Conservation (phyloP, 1,140 invertebrate species). For the Orchestia grillus region DNA sequence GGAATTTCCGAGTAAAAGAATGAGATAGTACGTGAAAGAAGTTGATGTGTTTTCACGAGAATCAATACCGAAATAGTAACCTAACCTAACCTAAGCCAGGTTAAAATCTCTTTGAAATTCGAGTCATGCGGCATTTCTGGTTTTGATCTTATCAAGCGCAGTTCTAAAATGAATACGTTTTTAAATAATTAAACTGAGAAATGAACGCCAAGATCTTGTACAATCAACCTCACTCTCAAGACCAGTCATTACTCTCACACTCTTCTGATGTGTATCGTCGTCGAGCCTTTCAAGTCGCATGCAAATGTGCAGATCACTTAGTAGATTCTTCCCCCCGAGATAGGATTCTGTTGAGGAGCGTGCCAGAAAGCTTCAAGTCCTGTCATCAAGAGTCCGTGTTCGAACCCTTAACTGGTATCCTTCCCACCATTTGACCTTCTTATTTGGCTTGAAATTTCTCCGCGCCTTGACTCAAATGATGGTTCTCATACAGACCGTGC, state of each 20-base stretch:
- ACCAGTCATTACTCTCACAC: neutral
- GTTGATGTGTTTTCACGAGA: neutral
- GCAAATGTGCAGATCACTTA: slow-evolving; percentile 13
- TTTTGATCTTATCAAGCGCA: neutral
- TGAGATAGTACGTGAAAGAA: neutral
- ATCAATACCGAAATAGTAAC: neutral
- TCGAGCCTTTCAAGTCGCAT: slow-evolving; percentile 12
- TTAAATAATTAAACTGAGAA: neutral
- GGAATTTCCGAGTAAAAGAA: neutral
- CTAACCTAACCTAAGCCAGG: neutral
- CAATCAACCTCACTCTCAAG: neutral
- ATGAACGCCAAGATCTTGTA: neutral
- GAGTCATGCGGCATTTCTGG: neutral
- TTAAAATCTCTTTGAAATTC: neutral
- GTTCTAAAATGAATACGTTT: neutral
- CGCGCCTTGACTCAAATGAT: neutral
- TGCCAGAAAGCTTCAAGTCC: neutral
- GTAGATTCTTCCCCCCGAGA: neutral
- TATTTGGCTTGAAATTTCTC: slow-evolving; percentile 30
- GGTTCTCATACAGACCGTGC: neutral
- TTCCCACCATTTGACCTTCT: slow-evolving; percentile 34
- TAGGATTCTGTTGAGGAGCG: slow-evolving; percentile 26
- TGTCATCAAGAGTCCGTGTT: slow-evolving; percentile 47
- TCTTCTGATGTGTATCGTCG: neutral
- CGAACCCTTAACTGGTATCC: slow-evolving; percentile 7